phyloP scores from a whole-genome alignment of 2,797 vertebrate species.

The Darevskia mixta region DNA sequence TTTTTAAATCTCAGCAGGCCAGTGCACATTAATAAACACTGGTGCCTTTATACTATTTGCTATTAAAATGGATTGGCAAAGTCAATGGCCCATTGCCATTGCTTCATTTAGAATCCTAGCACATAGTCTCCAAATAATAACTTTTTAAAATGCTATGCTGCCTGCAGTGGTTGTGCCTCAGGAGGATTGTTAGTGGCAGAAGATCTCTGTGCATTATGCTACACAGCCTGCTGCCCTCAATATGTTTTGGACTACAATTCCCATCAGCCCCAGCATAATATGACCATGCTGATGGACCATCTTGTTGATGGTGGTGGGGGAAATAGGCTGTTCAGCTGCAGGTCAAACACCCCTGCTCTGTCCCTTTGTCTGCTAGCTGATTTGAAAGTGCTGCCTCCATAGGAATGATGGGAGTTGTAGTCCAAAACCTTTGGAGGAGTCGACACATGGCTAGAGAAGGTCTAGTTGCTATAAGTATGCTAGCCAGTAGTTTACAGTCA shows the following conservation, averaged over 20 bases:
- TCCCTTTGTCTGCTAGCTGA: no score
- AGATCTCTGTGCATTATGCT: neutral
- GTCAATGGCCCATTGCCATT: neutral
- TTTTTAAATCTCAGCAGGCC: neutral
- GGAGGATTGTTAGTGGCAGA: neutral
- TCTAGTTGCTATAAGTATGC: neutral
- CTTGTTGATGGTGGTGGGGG: no score
- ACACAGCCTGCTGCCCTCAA: neutral
- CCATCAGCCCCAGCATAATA: neutral
- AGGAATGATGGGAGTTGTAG: neutral
- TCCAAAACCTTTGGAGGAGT: neutral
- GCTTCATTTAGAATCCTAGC: neutral
- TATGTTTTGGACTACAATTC: neutral
- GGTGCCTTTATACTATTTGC: neutral
- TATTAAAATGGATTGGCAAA: neutral
- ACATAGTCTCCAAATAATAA: no score
- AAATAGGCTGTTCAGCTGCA: neutral
- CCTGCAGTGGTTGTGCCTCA: neutral
- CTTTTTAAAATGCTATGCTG: neutral
- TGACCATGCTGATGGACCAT: neutral
- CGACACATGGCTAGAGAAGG: neutral
- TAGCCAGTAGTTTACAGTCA: neutral
- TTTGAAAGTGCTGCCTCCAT: neutral
- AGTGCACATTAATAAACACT: neutral
- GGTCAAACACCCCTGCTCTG: no score